Evolutionary conservation across 1,140 invertebrate species (phyloP).

Genomic region (Lethocerus indicus): DNA sequence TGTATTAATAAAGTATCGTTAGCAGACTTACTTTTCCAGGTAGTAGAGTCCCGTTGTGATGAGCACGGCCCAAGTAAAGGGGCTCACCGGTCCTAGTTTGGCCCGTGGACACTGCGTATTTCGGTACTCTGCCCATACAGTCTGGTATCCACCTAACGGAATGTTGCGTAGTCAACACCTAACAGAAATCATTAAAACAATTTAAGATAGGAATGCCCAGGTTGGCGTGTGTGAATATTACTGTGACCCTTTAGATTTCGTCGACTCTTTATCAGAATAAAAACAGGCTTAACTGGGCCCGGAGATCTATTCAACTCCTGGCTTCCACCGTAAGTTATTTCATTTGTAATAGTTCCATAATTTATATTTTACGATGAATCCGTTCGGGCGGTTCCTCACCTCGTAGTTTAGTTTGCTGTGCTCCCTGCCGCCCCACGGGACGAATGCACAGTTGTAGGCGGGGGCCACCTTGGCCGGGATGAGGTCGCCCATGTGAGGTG

Average conservation of each 20-base stretch:
- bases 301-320: too few species aligned
- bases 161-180: constrained; percentile 25
- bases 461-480: constrained; percentile 62
- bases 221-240: too few species aligned
- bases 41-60: constrained; percentile 39
- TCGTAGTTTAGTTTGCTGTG: constrained; percentile 41
- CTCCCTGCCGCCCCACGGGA: constrained; percentile 44
- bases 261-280: too few species aligned
- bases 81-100: constrained; percentile 39
- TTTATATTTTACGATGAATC: too few species aligned
- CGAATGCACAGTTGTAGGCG: constrained; percentile 38
- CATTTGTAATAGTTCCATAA: too few species aligned
- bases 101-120: constrained; percentile 38
- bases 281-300: too few species aligned
- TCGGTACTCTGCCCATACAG: constrained; percentile 36
- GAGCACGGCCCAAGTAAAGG: constrained; percentile 45
- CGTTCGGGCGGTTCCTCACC: too few species aligned
- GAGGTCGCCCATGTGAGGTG: constrained; percentile 49
- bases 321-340: too few species aligned
- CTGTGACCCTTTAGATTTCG: too few species aligned
- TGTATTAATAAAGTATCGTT: too few species aligned
- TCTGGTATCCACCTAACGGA: constrained; percentile 43
- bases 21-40: constrained; percentile 62
- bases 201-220: too few species aligned
- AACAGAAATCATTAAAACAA: too few species aligned